phyloP scores from a whole-genome alignment of 2,888 invertebrate species.

The Tridacna gigas region DNA sequence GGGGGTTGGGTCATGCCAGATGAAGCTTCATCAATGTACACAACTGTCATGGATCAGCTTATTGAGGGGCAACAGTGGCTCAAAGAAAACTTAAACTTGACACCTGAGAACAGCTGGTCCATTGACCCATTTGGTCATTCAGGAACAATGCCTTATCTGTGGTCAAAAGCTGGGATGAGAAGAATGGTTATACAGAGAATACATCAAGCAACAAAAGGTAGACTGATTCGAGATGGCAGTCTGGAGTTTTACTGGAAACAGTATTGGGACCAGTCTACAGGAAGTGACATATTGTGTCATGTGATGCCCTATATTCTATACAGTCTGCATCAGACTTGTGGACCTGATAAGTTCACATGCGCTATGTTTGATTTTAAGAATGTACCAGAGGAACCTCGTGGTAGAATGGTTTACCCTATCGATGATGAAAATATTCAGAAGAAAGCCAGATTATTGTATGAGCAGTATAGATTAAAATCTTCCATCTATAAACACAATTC shows the following conservation, averaged over 20 bases:
- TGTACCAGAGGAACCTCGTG: constrained; percentile 95
- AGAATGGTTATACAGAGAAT: constrained; percentile 84
- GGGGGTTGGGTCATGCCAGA: constrained; percentile 84
- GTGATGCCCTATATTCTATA: constrained; percentile 98
- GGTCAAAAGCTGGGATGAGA: constrained; percentile 80
- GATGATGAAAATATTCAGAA: constrained; percentile 93
- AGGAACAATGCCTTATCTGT: constrained; percentile 82
- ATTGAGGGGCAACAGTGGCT: constrained; percentile 84
- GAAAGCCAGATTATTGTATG: constrained; percentile 92
- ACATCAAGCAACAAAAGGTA: constrained; percentile 92
- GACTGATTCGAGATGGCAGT: constrained; percentile 89
- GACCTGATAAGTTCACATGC: constrained; percentile 93
- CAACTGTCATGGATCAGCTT: constrained; percentile 82
- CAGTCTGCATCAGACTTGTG: constrained; percentile 97
- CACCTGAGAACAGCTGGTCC: constrained; percentile 83
- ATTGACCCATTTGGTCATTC: constrained; percentile 85
- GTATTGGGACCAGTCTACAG: constrained; percentile 86
- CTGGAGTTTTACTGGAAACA: constrained; percentile 97
- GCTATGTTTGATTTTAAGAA: constrained; percentile 88
- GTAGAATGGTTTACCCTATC: constrained; percentile 91
- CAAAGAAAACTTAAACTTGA: constrained; percentile 86
- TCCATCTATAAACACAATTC: constrained; percentile 96
- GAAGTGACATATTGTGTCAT: constrained; percentile 91
- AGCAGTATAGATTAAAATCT: constrained; percentile 95
- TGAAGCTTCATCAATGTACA: constrained; percentile 83